Percentiles rank a stretch among this genome's conserved stretches.
These are phyloP conservation scores for Noctuana brunneofusca DNA, from an alignment of 2,888 invertebrate species.

Conservation along the genomic window DNA sequence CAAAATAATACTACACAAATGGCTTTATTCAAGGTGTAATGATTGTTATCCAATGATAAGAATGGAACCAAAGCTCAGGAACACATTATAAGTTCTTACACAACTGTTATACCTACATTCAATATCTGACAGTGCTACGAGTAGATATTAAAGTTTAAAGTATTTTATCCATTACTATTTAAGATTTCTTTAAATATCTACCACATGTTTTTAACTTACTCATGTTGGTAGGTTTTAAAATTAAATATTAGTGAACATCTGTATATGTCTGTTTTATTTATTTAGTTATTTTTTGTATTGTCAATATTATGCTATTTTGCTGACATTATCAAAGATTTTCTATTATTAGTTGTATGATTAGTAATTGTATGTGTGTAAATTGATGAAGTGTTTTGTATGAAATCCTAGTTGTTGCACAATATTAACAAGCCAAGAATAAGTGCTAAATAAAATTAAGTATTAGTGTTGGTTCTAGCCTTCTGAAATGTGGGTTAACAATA, in stretches of 20 bases:
- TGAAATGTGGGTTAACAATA: not conserved
- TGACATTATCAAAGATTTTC: not conserved
- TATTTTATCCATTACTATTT: no score
- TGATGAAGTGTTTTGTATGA: not conserved
- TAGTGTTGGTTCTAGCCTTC: not conserved
- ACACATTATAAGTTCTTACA: no score
- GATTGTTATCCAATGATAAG: no score
- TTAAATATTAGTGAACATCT: not conserved
- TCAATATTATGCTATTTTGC: conserved; percentile 1
- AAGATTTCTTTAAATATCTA: no score
- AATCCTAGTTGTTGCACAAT: not conserved
- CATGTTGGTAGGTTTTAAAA: not conserved
- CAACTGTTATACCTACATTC: no score
- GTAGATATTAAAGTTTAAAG: no score
- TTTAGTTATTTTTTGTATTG: not conserved
- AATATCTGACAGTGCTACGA: no score
- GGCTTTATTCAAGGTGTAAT: no score
- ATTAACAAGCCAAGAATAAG: not conserved
- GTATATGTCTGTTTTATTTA: conserved; percentile 22
- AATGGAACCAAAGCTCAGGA: no score
- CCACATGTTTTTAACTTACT: no score
- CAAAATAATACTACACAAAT: no score
- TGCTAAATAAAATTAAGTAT: not conserved
- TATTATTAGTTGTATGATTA: not conserved
- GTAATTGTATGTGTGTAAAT: not conserved